These are phyloP conservation scores for Macrotus californicus DNA, from an alignment of 2,113 vertebrate genomes.

Conservation along the genomic window DNA sequence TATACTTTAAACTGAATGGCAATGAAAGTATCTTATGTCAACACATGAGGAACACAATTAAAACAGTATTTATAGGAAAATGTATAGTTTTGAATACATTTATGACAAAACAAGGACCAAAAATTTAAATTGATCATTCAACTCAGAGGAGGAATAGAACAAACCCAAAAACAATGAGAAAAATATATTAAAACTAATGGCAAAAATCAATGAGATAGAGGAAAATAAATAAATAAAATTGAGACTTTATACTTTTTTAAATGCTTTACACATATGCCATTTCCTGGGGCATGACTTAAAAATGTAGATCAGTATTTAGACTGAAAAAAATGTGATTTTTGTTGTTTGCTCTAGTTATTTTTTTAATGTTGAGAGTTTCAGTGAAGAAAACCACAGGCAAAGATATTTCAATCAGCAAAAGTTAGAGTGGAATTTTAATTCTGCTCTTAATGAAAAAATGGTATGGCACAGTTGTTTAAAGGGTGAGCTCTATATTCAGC, in stretches of 20 bases:
- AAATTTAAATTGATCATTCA: not conserved
- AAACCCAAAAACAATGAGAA: not conserved
- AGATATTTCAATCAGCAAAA: not conserved
- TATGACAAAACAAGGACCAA: not conserved
- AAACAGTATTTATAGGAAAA: not conserved
- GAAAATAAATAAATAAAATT: not conserved
- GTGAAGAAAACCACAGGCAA: not conserved
- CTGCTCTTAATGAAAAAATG: not conserved
- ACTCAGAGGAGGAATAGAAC: not conserved
- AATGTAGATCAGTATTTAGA: not conserved
- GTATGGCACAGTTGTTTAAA: not conserved
- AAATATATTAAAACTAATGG: not conserved
- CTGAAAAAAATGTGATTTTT: not conserved
- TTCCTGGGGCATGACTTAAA: not conserved
- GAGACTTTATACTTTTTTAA: not conserved
- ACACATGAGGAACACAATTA: not conserved
- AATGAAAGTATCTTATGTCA: not conserved
- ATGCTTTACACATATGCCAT: not conserved
- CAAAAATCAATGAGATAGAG: not conserved
- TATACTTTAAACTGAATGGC: not conserved
- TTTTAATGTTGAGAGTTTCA: not conserved
- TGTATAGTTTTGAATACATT: not conserved
- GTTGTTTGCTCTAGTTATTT: not conserved
- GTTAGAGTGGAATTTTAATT: not conserved
- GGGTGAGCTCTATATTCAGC: not conserved